Conservation (phyloP, 92 coral and sea anemone species). For the Bergia sp. region DNA sequence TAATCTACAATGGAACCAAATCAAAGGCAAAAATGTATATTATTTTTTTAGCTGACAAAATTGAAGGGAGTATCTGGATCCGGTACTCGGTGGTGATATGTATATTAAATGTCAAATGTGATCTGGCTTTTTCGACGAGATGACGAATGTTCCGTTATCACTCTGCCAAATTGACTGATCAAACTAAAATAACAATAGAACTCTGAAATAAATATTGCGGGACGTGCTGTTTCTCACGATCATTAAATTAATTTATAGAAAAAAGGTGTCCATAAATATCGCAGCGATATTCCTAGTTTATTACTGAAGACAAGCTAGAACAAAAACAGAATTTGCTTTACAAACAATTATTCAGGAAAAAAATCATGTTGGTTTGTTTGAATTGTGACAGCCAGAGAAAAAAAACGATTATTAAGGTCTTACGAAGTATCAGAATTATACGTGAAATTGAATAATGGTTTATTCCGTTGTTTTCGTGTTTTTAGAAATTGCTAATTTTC, state of each 20-base stretch:
- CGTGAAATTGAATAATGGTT: background rate
- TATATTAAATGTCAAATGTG: background rate
- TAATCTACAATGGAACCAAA: background rate
- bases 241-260: background rate
- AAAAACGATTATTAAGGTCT: background rate
- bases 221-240: background rate
- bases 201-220: background rate
- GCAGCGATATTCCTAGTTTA: background rate
- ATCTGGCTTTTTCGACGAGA: slow-evolving; percentile 1
- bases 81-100: background rate
- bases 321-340: background rate
- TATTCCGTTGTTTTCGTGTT: too few relatives aligned
- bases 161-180: background rate
- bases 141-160: background rate
- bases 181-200: background rate
- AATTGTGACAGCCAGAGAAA: background rate
- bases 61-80: background rate
- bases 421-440: background rate
- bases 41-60: background rate
- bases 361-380: background rate
- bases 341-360: too few relatives aligned
- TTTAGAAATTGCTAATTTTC: too few relatives aligned
- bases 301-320: background rate
- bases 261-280: background rate
- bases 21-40: background rate